Evolutionary conservation across 2,888 invertebrate species (phyloP).

Genomic region (Exocentrus adspersus): DNA sequence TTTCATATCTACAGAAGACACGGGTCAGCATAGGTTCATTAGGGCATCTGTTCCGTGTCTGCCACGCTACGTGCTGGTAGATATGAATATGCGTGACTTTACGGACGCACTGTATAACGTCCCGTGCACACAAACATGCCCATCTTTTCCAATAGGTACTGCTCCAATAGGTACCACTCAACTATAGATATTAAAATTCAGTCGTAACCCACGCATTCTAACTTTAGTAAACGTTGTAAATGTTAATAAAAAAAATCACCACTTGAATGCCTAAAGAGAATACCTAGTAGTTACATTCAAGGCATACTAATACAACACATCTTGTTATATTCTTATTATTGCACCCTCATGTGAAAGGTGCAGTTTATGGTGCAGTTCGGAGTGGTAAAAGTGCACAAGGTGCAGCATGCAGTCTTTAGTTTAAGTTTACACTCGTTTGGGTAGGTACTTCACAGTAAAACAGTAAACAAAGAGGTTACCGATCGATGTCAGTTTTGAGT

Average conservation of each 20-base stretch:
- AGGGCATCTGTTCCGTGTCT: too few relatives aligned
- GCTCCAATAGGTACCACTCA: too few relatives aligned
- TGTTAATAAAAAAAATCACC: constrained; percentile 36
- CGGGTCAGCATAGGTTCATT: too few relatives aligned
- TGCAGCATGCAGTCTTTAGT: too few relatives aligned
- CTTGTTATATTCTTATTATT: constrained; percentile 30
- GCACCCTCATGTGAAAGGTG: constrained; percentile 14
- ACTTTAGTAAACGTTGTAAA: constrained; percentile 13
- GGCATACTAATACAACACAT: constrained; percentile 36
- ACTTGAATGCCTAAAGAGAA: constrained; percentile 42
- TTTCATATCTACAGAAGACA: too few relatives aligned
- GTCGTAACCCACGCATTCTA: constrained; percentile 7
- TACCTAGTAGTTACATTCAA: constrained; percentile 28
- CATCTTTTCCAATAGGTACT: too few relatives aligned
- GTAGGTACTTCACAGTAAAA: neutral
- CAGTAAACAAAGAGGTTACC: constrained; percentile 8
- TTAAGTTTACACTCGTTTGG: too few relatives aligned
- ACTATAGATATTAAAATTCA: constrained; percentile 15
- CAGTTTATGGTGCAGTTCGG: constrained; percentile 2
- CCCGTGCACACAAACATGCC: neutral
- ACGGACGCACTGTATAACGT: neutral
- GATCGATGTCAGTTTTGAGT: constrained; percentile 33
- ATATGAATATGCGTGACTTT: neutral
- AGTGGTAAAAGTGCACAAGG: too few relatives aligned
- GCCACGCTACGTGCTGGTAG: too few relatives aligned